Evolutionary conservation across 2,113 vertebrate species (phyloP).

Genomic region (Delphinus delphis): DNA sequence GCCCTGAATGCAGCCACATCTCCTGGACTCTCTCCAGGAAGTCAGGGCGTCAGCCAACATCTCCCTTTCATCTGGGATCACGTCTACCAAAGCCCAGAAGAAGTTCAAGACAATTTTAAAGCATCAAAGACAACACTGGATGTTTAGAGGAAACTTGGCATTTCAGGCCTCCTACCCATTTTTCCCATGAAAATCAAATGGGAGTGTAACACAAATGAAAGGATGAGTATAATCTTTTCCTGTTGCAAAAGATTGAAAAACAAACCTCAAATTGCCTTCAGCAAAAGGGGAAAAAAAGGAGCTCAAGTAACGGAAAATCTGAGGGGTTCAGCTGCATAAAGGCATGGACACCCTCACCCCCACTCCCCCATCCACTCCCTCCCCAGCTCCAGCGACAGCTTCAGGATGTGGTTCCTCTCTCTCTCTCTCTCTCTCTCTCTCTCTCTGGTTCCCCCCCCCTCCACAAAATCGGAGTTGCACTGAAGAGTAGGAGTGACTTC

Average conservation of each 20-base stretch:
- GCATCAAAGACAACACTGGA: neutral
- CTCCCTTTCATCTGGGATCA: neutral
- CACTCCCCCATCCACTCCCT: too few relatives aligned
- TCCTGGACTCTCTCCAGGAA: neutral
- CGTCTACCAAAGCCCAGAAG: neutral
- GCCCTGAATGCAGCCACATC: neutral
- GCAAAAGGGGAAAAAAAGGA: neutral
- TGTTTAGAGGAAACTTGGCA: neutral
- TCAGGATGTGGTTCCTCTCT: neutral
- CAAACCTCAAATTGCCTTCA: neutral
- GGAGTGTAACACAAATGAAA: neutral
- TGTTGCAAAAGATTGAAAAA: neutral
- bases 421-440: too few relatives aligned
- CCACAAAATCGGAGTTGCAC: neutral
- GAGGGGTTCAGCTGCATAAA: neutral
- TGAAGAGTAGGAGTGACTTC: neutral
- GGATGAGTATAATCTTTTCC: too few relatives aligned
- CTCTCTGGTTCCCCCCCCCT: too few relatives aligned
- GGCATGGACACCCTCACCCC: rapidly evolving
- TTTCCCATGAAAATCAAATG: neutral
- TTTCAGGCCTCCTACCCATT: neutral
- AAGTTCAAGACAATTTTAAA: neutral
- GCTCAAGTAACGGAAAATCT: neutral
- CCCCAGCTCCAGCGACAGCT: neutral
- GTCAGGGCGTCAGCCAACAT: neutral